Percentiles rank a stretch among this genome's conserved stretches.
These are phyloP conservation scores for Stratiomys singularior DNA, from an alignment of 2,888 invertebrate species.

Conservation along the genomic window DNA sequence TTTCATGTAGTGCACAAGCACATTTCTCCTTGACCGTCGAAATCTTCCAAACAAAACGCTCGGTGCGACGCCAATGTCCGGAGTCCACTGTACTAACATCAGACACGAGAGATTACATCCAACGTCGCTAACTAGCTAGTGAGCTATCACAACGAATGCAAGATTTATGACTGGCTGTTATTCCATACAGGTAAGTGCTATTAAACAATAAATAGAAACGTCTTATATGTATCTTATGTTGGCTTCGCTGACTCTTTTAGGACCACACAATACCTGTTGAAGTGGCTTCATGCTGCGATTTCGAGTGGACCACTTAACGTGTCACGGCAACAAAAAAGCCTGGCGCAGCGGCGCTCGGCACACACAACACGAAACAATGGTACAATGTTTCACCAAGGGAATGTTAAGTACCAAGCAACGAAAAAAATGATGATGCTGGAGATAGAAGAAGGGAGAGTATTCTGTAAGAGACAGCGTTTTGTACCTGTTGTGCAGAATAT, in stretches of 20 bases:
- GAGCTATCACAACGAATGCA: constrained; percentile 23
- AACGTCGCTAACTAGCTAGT: constrained; percentile 19
- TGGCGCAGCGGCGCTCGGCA: constrained; percentile 14
- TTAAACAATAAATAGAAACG: constrained; percentile 47
- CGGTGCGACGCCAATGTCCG: not conserved
- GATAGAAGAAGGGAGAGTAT: not conserved
- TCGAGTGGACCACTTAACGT: constrained; percentile 46
- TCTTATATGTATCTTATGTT: constrained; percentile 40
- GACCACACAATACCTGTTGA: constrained; percentile 45
- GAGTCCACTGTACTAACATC: not conserved
- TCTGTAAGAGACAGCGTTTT: not conserved
- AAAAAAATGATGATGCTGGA: constrained; percentile 4
- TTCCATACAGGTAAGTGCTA: constrained; percentile 45
- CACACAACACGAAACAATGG: constrained; percentile 25
- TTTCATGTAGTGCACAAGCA: too few relatives aligned
- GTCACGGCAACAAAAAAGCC: constrained; percentile 40
- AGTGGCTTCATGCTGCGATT: constrained; percentile 47
- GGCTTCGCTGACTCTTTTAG: constrained; percentile 42
- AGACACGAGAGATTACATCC: too few relatives aligned
- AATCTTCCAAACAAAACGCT: not conserved
- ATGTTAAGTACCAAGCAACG: constrained; percentile 29
- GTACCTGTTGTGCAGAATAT: constrained; percentile 2
- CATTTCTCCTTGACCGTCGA: too few relatives aligned
- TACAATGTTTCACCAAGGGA: constrained; percentile 38
- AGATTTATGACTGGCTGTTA: constrained; percentile 46